Conservation (phyloP, 2,888 invertebrate genomes). For the Fissipunctia ypsillon region DNA sequence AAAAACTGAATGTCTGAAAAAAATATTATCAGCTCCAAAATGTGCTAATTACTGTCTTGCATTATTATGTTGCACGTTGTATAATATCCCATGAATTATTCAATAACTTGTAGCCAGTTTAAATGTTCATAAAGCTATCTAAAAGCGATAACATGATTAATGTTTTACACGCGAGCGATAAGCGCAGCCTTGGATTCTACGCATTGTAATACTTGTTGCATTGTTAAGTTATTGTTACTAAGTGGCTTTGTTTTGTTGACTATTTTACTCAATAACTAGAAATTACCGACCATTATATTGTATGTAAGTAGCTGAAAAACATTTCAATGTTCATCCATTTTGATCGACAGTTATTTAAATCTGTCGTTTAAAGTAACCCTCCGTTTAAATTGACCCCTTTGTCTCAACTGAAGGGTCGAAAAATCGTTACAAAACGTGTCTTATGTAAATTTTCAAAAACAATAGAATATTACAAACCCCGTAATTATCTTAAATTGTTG, state of each 20-base stretch:
- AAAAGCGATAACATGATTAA: slow-evolving; percentile 70
- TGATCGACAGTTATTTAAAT: slow-evolving; percentile 13
- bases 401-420: slow-evolving; percentile 55
- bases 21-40: neutral
- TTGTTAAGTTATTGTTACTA: slow-evolving; percentile 53
- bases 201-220: slow-evolving; percentile 53
- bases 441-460: slow-evolving; percentile 74
- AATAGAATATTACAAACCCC: slow-evolving; percentile 68
- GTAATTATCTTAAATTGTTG: slow-evolving; percentile 75
- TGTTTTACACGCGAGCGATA: slow-evolving; percentile 69
- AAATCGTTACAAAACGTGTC: slow-evolving; percentile 62
- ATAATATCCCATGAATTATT: slow-evolving; percentile 32
- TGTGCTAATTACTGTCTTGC: slow-evolving; percentile 13
- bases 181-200: slow-evolving; percentile 70
- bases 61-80: slow-evolving; percentile 4
- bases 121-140: slow-evolving; percentile 54
- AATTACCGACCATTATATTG: slow-evolving; percentile 6
- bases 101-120: slow-evolving; percentile 27
- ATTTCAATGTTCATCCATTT: neutral
- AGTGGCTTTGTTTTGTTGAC: slow-evolving; percentile 8
- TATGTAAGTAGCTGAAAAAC: neutral
- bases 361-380: slow-evolving; percentile 15
- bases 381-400: slow-evolving; percentile 35
- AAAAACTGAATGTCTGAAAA: slow-evolving; percentile 2
- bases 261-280: slow-evolving; percentile 14